phyloP scores from a whole-genome alignment of 2,888 invertebrate genomes.

The Octonoba sinensis region DNA sequence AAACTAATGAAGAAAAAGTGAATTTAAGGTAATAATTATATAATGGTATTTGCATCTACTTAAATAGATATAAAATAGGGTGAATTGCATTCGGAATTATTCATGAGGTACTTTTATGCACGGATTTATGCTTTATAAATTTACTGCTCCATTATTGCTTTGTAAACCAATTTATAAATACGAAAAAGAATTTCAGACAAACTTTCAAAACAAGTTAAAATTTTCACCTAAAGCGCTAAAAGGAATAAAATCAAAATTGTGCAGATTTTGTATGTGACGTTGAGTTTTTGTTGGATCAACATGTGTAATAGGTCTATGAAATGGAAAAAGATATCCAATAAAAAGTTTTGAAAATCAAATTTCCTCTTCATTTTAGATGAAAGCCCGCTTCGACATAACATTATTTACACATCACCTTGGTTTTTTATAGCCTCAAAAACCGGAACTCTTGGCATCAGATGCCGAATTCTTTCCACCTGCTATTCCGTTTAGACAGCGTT shows the following conservation, averaged over 20 bases:
- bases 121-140: no score
- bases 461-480: slow-evolving; percentile 41
- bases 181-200: background rate
- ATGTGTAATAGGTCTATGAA: no score
- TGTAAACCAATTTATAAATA: background rate
- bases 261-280: slow-evolving; percentile 5
- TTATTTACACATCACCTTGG: slow-evolving; percentile 40
- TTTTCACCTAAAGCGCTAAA: background rate
- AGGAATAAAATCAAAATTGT: background rate
- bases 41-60: no score
- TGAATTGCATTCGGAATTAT: no score
- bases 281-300: background rate
- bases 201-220: background rate
- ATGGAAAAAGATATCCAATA: no score
- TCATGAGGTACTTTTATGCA: no score
- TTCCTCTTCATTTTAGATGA: slow-evolving; percentile 24
- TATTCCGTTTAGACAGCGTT: slow-evolving; percentile 64
- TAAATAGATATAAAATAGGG: no score
- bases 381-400: slow-evolving; percentile 44
- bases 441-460: slow-evolving; percentile 59
- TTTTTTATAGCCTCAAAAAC: slow-evolving; percentile 16
- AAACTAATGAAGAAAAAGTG: no score
- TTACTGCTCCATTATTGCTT: no score
- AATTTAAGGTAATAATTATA: no score
- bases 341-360: no score